Percentiles rank a stretch among this genome's conserved stretches.
phyloP scores from a whole-genome alignment of 2,797 vertebrate species.

The Rhabdophis nuchalis region DNA sequence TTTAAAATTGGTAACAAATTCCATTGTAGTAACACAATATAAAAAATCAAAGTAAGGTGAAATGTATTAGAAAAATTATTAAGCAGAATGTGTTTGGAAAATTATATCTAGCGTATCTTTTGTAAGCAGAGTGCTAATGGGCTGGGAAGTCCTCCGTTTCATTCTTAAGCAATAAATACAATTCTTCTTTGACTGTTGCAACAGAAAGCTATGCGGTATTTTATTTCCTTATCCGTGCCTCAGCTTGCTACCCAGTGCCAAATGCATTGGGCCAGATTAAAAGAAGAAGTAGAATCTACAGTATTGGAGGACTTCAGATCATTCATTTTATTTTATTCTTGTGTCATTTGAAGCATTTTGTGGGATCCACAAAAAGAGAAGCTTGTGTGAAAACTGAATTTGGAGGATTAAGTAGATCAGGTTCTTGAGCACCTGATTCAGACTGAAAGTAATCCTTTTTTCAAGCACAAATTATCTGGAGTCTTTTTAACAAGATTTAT shows the following conservation, averaged over 20 bases:
- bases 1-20: background rate
- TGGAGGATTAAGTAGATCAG: background rate
- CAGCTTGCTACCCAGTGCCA: background rate
- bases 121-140: background rate
- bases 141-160: background rate
- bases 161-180: background rate
- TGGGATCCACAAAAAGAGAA: background rate
- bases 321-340: background rate
- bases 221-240: background rate
- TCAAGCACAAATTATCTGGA: background rate
- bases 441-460: background rate
- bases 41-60: background rate
- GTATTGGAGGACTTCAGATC: background rate
- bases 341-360: background rate
- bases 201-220: background rate
- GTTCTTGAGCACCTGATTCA: background rate
- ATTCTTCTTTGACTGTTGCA: background rate
- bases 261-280: background rate
- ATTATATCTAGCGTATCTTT: background rate
- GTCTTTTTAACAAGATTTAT: background rate
- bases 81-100: background rate
- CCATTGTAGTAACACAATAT: background rate
- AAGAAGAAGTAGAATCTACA: background rate
- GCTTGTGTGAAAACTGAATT: background rate
- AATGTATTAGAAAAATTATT: background rate